Percentiles rank a stretch among this genome's conserved stretches.
These are phyloP conservation scores for Lordiphosa stackelbergi DNA, from an alignment of 1,140 invertebrate species.

Conservation along the genomic window DNA sequence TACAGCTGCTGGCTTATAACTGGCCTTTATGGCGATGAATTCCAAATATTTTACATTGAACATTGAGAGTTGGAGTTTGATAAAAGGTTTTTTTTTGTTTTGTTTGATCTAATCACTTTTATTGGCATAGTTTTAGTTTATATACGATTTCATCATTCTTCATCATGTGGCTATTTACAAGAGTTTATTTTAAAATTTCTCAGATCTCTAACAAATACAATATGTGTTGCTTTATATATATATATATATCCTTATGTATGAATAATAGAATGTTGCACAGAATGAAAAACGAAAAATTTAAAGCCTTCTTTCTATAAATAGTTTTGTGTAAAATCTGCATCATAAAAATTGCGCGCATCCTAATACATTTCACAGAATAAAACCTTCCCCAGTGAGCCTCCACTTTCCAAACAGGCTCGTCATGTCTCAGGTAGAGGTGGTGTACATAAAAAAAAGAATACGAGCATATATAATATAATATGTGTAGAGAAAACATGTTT, in stretches of 20 bases:
- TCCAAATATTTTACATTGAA: slow-evolving; percentile 65
- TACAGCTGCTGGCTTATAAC: slow-evolving; percentile 64
- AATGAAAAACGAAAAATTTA: slow-evolving; percentile 32
- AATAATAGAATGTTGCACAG: slow-evolving; percentile 41
- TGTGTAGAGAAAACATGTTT: slow-evolving; percentile 16
- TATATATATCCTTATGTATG: slow-evolving; percentile 23
- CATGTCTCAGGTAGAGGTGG: background rate
- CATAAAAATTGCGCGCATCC: slow-evolving; percentile 31
- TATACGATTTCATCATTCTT: slow-evolving; percentile 50
- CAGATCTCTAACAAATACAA: slow-evolving; percentile 63
- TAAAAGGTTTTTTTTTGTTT: slow-evolving; percentile 1
- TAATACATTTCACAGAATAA: slow-evolving; percentile 19
- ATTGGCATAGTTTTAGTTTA: slow-evolving; percentile 57
- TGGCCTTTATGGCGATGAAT: slow-evolving; percentile 64
- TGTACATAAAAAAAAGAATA: slow-evolving; percentile 32
- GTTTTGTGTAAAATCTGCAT: slow-evolving; percentile 29
- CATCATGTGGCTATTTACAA: slow-evolving; percentile 62
- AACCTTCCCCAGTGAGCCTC: slow-evolving; percentile 16
- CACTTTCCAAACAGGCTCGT: slow-evolving; percentile 8
- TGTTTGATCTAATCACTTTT: slow-evolving; percentile 43
- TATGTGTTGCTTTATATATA: slow-evolving; percentile 43
- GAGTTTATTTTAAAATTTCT: slow-evolving; percentile 70
- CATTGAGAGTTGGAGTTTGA: slow-evolving; percentile 9
- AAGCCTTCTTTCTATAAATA: slow-evolving; percentile 29
- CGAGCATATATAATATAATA: slow-evolving; percentile 11